Percentiles rank a stretch among this genome's conserved stretches.
phyloP scores from a whole-genome alignment of 2,797 vertebrate species.

The Myotis pilosus region DNA sequence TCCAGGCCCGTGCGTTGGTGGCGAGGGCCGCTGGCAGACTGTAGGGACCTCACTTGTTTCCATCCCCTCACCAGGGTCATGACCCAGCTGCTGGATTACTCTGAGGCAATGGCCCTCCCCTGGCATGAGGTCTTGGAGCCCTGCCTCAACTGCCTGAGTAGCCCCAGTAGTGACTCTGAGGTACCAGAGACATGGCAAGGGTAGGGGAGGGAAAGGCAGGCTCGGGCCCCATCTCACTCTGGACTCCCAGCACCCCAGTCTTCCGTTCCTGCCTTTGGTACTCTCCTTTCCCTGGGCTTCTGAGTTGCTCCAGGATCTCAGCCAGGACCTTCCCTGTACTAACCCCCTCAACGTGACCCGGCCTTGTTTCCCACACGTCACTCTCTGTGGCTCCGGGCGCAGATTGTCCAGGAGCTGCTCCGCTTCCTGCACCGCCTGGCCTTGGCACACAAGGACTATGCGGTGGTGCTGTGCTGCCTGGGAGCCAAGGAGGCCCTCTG shows the following conservation, averaged over 20 bases:
- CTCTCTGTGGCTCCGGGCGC: background rate
- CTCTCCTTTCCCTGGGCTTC: background rate
- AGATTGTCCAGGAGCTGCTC: conserved; percentile 91
- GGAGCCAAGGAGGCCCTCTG: conserved; percentile 89
- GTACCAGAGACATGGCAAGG: conserved; percentile 77
- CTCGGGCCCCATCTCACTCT: background rate
- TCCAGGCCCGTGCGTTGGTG: accelerated
- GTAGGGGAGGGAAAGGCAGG: background rate
- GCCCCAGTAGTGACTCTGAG: conserved; percentile 89
- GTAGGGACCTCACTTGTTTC: background rate
- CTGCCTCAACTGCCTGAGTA: conserved; percentile 89
- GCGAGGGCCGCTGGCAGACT: background rate
- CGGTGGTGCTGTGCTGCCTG: conserved; percentile 92
- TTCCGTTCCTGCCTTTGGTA: background rate
- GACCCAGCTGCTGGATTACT: conserved; percentile 90
- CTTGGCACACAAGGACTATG: conserved; percentile 91
- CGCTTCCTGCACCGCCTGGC: conserved; percentile 92
- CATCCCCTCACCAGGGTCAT: conserved; percentile 86
- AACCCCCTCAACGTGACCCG: background rate
- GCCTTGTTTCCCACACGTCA: accelerated
- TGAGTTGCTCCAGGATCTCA: background rate
- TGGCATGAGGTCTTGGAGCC: conserved; percentile 96
- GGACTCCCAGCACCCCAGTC: background rate
- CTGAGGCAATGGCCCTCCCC: conserved; percentile 89
- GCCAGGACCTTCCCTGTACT: background rate